Conservation (phyloP, 2,113 vertebrate species). For the Platichthys flesus region DNA sequence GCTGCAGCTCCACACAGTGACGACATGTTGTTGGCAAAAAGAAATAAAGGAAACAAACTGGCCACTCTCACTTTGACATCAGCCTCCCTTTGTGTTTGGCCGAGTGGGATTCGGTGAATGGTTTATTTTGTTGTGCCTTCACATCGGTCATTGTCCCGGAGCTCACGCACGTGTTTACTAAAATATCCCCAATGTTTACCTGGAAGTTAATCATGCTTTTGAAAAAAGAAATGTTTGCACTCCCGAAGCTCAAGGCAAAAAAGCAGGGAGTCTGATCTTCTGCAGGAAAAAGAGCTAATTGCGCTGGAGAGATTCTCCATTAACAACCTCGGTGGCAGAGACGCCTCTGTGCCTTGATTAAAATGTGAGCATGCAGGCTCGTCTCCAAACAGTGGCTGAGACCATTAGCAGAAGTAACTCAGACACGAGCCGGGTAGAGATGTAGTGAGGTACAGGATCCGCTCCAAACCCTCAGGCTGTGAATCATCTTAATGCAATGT, state of each 20-base stretch:
- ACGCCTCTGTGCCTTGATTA: conserved; percentile 29
- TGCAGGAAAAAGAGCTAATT: background rate
- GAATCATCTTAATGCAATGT: conserved; percentile 69
- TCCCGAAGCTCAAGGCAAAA: background rate
- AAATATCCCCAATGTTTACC: background rate
- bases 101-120: background rate
- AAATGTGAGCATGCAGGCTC: conserved; percentile 21
- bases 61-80: background rate
- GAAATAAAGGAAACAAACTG: background rate
- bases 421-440: conserved; percentile 38
- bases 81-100: background rate
- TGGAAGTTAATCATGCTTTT: background rate
- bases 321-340: conserved; percentile 1
- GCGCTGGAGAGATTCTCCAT: background rate
- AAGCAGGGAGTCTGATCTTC: background rate
- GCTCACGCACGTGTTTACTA: background rate
- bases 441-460: conserved; percentile 60
- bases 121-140: background rate
- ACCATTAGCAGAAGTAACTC: conserved; percentile 39
- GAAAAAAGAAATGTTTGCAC: background rate
- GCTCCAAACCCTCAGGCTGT: conserved; percentile 59
- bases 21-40: background rate
- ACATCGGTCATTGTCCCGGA: background rate
- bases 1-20: background rate
- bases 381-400: conserved; percentile 28